Base-by-base conservation (phyloP, 2,888 invertebrate species). In the Ferdinandea cuprea region DNA sequence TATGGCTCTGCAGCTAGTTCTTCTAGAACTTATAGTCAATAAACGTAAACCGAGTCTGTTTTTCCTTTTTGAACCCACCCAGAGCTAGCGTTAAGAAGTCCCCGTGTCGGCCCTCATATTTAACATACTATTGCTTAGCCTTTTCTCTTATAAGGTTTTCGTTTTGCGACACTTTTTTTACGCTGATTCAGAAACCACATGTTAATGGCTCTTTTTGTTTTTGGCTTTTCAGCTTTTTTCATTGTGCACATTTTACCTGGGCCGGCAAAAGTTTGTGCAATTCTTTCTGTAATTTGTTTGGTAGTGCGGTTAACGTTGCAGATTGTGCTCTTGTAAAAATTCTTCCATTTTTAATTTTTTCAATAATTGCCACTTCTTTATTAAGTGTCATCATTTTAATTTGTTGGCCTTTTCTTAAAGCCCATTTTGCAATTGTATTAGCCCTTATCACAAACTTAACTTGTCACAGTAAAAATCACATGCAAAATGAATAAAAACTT, bases 81-180 rank as follows among this genome's bases (percentile, higher is more conserved):
- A 54, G 54, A 54, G 35, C 54, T 54, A 13, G 54, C 35, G 35
- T 54, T 54, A 54, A 54, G 58, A 21, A 40, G 28, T 13, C 40
- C 2, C 30, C 40, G 21, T 56, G 21, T 58, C 25, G 15, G 25
- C 28, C 44, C 13, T 44, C 9, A 44, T 37, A 59, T 59, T 59
- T 13, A n/a, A 1, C 7, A 13, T 19, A 44, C 8, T 42, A 17
- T 28, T 35, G 59, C 19, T 59, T 44, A 44, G 42, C 59, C 30
- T 30, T 40, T 40, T 25, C 54, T 13, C 15, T 35, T 37, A 54
- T 25, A 54, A 54, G 1, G 32, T 2, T 6, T 37, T 11, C 54
- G 6, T 15, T 52, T 15, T 32, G 13, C 13, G 52, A 32, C 52
- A 28, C 1, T 7, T 52, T 52, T 15, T 25, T 25, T 25, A 2